Percentiles rank a stretch among this genome's conserved stretches.
phyloP scores from a whole-genome alignment of 2,888 invertebrate genomes.

The Synergus itoensis region DNA sequence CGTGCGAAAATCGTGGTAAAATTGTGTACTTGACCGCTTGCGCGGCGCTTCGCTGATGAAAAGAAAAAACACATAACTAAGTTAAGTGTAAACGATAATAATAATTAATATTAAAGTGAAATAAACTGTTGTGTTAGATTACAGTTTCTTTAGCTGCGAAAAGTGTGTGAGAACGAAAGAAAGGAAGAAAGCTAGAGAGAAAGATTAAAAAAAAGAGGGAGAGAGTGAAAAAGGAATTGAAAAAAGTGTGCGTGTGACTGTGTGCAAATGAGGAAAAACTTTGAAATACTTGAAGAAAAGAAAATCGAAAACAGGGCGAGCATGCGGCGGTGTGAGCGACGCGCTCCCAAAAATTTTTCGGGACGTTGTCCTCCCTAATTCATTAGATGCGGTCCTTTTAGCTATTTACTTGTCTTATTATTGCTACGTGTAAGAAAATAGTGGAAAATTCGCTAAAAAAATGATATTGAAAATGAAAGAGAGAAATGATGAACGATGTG shows the following conservation, averaged over 20 bases:
- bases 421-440: slow-evolving; percentile 67
- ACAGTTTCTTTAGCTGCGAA: slow-evolving; percentile 64
- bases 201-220: slow-evolving; percentile 17
- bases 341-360: slow-evolving; percentile 8
- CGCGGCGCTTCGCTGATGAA: slow-evolving; percentile 59
- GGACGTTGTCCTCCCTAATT: slow-evolving; percentile 58
- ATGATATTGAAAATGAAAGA: slow-evolving; percentile 42
- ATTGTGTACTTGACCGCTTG: slow-evolving; percentile 47
- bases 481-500: slow-evolving; percentile 53
- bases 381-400: slow-evolving; percentile 68
- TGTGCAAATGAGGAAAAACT: slow-evolving; percentile 28
- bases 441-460: slow-evolving; percentile 44
- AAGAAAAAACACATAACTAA: slow-evolving; percentile 58
- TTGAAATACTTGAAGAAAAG: slow-evolving; percentile 31
- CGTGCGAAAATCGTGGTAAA: too few species aligned
- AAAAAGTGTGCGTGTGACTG: slow-evolving; percentile 35
- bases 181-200: slow-evolving; percentile 43
- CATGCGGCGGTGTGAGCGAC: slow-evolving; percentile 62
- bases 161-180: slow-evolving; percentile 54
- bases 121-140: slow-evolving; percentile 67
- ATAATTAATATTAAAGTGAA: slow-evolving; percentile 60
- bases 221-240: slow-evolving; percentile 37
- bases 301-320: slow-evolving; percentile 54
- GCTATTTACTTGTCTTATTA: slow-evolving; percentile 73
- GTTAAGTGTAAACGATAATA: slow-evolving; percentile 59